Evolutionary conservation across 2,888 invertebrate species (phyloP).

Genomic region (Melanostoma mellinum): DNA sequence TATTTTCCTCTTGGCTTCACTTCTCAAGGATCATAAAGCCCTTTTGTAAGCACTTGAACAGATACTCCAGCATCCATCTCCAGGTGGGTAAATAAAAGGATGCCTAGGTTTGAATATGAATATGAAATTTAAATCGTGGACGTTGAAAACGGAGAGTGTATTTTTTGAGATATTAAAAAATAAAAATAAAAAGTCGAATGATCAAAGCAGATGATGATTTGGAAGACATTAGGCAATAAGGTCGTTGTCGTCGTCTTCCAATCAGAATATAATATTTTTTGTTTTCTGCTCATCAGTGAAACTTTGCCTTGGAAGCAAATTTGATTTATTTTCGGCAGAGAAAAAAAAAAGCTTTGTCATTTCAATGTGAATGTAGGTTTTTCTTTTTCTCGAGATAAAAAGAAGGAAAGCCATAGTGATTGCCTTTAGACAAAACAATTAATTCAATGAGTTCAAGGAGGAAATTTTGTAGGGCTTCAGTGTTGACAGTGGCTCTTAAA

Average conservation of each 20-base stretch:
- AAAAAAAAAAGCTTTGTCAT: slow-evolving; percentile 8
- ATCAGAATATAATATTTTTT: slow-evolving; percentile 17
- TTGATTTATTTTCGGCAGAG: slow-evolving; percentile 6
- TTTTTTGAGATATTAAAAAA: neutral
- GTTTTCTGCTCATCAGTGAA: slow-evolving; percentile 5
- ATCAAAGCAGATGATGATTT: slow-evolving; percentile 31
- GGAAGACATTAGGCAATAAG: slow-evolving; percentile 16
- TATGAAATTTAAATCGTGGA: slow-evolving; percentile 46
- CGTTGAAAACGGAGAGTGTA: slow-evolving; percentile 16
- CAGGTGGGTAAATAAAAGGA: neutral
- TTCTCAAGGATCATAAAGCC: slow-evolving; percentile 32
- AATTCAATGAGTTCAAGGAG: slow-evolving; percentile 31
- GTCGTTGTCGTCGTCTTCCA: slow-evolving; percentile 15
- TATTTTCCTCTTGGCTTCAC: slow-evolving; percentile 32
- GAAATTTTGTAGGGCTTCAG: neutral
- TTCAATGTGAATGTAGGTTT: too few species aligned
- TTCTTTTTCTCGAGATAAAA: too few species aligned
- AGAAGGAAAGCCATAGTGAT: too few species aligned
- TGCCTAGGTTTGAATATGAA: slow-evolving; percentile 17
- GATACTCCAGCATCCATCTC: slow-evolving; percentile 6
- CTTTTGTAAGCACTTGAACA: slow-evolving; percentile 34
- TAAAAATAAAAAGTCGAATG: slow-evolving; percentile 23
- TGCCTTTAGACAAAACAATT: neutral
- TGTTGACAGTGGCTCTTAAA: neutral
- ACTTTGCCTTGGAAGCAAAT: slow-evolving; percentile 6